Evolutionary conservation across 2,113 vertebrate genomes (phyloP).

Genomic region (Bufo bufo): DNA sequence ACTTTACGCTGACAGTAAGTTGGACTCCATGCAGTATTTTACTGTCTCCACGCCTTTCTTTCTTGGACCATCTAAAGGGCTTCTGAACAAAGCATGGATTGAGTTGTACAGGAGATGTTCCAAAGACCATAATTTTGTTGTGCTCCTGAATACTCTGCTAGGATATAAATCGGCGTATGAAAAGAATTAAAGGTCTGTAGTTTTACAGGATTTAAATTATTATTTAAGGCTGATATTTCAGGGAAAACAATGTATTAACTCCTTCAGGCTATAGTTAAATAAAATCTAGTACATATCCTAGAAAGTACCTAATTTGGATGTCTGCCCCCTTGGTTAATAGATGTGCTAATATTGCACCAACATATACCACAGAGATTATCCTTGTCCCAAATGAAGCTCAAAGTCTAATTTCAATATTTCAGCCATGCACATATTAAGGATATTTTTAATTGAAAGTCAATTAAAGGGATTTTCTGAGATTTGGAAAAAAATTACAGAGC

Average conservation of each 20-base stretch:
- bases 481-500: too few species aligned
- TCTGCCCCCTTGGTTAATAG: too few species aligned
- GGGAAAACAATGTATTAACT: not conserved
- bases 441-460: too few species aligned
- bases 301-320: too few species aligned
- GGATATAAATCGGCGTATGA: not conserved
- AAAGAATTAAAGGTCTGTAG: not conserved
- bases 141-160: not conserved
- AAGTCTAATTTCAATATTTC: too few species aligned
- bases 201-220: not conserved
- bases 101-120: constrained; percentile 1
- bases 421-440: too few species aligned
- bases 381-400: too few species aligned
- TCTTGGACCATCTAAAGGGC: not conserved
- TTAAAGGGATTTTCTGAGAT: too few species aligned
- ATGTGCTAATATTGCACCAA: too few species aligned
- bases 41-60: constrained; percentile 1
- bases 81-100: not conserved
- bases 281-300: too few species aligned
- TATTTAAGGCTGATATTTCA: not conserved
- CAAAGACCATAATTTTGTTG: not conserved
- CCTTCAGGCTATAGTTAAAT: too few species aligned
- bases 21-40: not conserved
- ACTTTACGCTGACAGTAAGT: not conserved
- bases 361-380: too few species aligned